Base-by-base conservation (phyloP, 2,888 invertebrate genomes). In the Pseudeuparius sepicola region DNA sequence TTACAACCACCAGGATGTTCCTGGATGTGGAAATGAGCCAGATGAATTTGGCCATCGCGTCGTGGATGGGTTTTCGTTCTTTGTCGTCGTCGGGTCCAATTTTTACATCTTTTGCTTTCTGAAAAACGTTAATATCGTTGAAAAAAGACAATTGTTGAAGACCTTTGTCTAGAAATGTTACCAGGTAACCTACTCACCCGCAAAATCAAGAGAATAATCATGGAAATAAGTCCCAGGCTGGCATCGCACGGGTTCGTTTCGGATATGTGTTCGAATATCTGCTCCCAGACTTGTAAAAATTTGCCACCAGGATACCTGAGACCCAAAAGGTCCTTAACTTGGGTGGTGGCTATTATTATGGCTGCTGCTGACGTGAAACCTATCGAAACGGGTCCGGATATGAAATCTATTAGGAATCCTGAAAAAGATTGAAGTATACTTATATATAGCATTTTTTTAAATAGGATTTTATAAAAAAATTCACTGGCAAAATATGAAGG, bases 341-440 rank as follows among this genome's bases (percentile, higher is more conserved):
- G 86, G 13, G 82, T 79, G 35, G 82, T 79, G 18, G 82, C 83
- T 42, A 86, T 85, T 47, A 84, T 81, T 45, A 86, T 78, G 44
- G 85, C 82, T 1, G 85, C 84, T 0, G 85, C 85, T 1, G 83
- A 83, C 3, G 85, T 84, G 63, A 86, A 86, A 4, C 81, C 82
- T 39, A 78, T 77, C 3, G 80, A 78, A 40, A 83, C 82, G 24
- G 86, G 84, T n/a, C 81, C 80, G 43, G 84, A 84, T 53, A 86
- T 84, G 62, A 86, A 86, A 62, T 85, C 83, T 46, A 85, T 78
- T 45, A 85, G 63, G 59, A 85, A 85, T 27, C 85, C 85, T 84
- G 63, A 6, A 53, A 53, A 43, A 40, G 41, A 42, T 18, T 17
- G n/a, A n/a, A 9, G 9, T 27, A 27, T n/a, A 4, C 16, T 10